Evolutionary conservation across 2,797 vertebrate genomes (phyloP), one percentile per base, ranked within the genome.

Genomic region (Poeciliopsis turneri): DNA sequence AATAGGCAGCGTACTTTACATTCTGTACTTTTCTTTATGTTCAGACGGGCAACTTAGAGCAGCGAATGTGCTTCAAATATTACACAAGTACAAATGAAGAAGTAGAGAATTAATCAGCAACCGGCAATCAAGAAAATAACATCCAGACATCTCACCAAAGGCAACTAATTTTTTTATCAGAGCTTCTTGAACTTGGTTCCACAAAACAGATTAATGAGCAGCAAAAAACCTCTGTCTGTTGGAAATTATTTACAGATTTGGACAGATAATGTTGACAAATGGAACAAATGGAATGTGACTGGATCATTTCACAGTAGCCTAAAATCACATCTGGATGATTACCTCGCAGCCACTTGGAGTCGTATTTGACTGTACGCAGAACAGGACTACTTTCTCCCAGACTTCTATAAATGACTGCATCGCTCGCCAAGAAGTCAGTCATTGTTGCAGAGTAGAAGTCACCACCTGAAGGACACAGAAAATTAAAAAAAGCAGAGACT

Each of bases 321-420:
- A 28, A 45, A 70, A 70, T 41, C 2, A 11, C 36, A 13, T 25
- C 0, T 2, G 53, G 53, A 28, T 20, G 9, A 95, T 96, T 91
- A 98, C 98, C 97, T 97, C 97, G 91, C 55, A 99, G 94, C 98
- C 97, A 98, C 81, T 98, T 98, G 87, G 98, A 99, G 94, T 98
- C 98, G 25, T 98, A 98, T 89, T 98, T 98, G 85, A 98, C 96
- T 0, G 97, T 98, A 30, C 98, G 96, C 53, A 98, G 95, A 0
- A 97, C 96, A 0, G 97, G 95, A 18, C 95, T 96, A 28, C 96
- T 97, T 41, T 97, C 95, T 66, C 98, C 97, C n/a, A 98, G 94
- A 89, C 98, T 99, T 80, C 98, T 93, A 88, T 99, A 99, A 79
- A 99, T 97, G 15, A 98, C 97, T 0, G 97, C 96, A 0, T 99